Base-by-base conservation (phyloP, 2,888 invertebrate species). In the Cephus spinipes region DNA sequence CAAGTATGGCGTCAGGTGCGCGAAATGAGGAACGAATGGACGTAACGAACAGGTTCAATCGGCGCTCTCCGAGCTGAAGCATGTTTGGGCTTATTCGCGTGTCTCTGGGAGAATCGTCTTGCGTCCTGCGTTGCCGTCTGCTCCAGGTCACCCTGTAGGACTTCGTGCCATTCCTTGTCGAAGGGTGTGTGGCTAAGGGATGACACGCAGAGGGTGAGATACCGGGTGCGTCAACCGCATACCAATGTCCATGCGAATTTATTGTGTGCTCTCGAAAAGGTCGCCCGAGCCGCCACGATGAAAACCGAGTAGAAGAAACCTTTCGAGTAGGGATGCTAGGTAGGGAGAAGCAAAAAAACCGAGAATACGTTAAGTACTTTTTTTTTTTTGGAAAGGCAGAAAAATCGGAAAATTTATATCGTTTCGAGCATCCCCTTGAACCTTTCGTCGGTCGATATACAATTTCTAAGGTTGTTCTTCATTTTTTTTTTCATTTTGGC, bases 141-240 rank as follows among this genome's bases (percentile, higher is more conserved):
- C 55, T 55, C 6, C 55, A 2, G 23, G 55, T 55, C 55, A 55
- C 55, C 55, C 55, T 55, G 23, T 55, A 55, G 23, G 55, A 55
- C 55, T 55, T 55, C 23, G 55, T 55, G 55, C 55, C 55, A 55
- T 55, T 55, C 55, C 55, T 55, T 23, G 55, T 55, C 55, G 55
- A 6, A 55, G 55, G 15, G 55, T 15, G 23, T 55, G 23, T 55
- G 55, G 23, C 55, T 55, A 3, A 55, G 55, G 71, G 71, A 30
- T 71, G 71, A 71, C 32, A 31, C 30, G 23, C 71, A 75, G 81
- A 78, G 79, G 79, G 55, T 55, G 80, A 78, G 82, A 80, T 81
- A 30, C 81, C 79, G 73, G 77, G 78, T 76, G 83, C 84, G 85
- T 80, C 81, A 84, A 85, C 84, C 80, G 85, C 85, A 85, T 85